These are phyloP conservation scores for Zootermopsis nevadensis DNA, from an alignment of 2,888 invertebrate species.

Conservation along the genomic window DNA sequence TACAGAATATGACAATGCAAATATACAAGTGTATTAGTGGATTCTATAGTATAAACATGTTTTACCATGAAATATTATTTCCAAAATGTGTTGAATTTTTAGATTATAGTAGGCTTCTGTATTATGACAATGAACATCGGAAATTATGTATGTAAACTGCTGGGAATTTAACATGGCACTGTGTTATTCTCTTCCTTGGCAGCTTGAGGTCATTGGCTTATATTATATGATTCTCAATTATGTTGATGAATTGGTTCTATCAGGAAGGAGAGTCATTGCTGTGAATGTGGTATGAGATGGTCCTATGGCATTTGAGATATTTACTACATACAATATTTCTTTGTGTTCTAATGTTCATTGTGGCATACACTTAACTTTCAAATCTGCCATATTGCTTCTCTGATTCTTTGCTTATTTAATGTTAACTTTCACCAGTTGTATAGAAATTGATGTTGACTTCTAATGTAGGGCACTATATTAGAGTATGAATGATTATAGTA, in stretches of 20 bases:
- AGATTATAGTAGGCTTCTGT: too few relatives aligned
- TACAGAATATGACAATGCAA: too few relatives aligned
- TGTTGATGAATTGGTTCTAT: constrained; percentile 26
- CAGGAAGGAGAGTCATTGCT: constrained; percentile 24
- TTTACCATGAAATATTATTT: too few relatives aligned
- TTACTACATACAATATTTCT: neutral
- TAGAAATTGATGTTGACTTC: constrained; percentile 10
- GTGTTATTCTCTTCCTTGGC: neutral
- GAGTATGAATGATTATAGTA: too few relatives aligned
- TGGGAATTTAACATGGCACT: neutral
- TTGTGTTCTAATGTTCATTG: neutral
- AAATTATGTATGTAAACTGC: neutral
- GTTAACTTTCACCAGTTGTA: neutral
- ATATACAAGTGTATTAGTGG: too few relatives aligned
- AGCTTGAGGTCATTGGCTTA: neutral
- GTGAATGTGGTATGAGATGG: constrained; percentile 29
- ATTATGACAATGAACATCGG: too few relatives aligned
- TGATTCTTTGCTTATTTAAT: neutral
- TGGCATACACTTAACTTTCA: neutral
- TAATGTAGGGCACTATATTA: constrained; percentile 9
- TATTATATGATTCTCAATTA: neutral
- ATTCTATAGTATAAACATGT: too few relatives aligned
- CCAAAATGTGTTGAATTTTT: too few relatives aligned
- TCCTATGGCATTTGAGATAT: constrained; percentile 23
- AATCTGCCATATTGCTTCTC: constrained; percentile 6